Base-by-base conservation (phyloP, 2,113 vertebrate genomes). In the Eidolon helvum region DNA sequence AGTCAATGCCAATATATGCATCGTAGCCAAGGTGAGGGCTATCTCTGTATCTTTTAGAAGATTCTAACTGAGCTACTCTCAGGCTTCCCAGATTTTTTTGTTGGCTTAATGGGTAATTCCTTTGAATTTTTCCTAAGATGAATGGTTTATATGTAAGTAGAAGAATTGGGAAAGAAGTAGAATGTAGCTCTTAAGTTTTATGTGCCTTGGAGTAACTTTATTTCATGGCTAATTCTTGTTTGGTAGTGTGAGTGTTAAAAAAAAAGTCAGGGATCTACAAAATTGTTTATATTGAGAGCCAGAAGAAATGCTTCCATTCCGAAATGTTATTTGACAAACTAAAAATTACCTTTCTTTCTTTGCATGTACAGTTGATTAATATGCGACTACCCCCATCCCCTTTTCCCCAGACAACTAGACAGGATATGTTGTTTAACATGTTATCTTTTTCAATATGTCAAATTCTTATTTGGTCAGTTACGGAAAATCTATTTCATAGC, bases 261-360 rank as follows among this genome's bases (percentile, higher is more conserved):
- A 90, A 75, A 40, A 15, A 22, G 35, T n/a, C 7, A 22, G 24
- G 35, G 68, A 61, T 43, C 7, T 30, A 92, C 33, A 90, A 84
- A 87, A 90, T 90, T 14, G 16, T 96, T 91, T 90, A 75, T 87
- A 45, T 18, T 91, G 65, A 71, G 35, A 86, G 10, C 10, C 22
- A 48, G 35, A 97, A 96, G 30, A 97, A 84, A 94, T 87, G 7
- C 10, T 90, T 92, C 19, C n/a, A 90, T 78, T 63, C 38, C 92
- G 66, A 89, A 94, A 79, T 88, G 12, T 63, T 87, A 87, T 85
- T 84, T 94, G 50, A 88, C 45, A 90, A 24, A 35, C 43, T 22
- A 53, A 53, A 55, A 72, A 9, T 65, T 45, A 68, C 55, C 10
- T 95, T 71, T 53, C 12, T 95, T 71, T 53, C 33, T 59, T 50